Evolutionary conservation across 30 jellyfish, hydroid and myxozoan species (phyloP), one percentile per base, ranked within the genome.

Genomic region (Phacellophora camtschatica): DNA sequence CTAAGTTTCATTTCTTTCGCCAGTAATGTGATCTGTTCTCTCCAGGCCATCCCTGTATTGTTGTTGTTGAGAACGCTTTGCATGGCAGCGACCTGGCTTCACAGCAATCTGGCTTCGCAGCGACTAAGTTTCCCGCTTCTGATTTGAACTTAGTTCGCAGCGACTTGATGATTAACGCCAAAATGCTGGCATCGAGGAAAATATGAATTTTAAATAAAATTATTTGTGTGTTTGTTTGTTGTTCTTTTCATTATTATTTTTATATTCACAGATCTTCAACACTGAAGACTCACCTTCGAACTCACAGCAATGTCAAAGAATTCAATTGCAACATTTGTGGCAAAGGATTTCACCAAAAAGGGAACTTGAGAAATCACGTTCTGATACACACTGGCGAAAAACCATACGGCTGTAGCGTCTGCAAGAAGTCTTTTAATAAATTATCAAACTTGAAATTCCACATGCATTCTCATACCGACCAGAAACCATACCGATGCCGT

Each of bases 401-500:
- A 64, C 99, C 99, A 22, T 81, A 87, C 43, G 71, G 46, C 15
- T 94, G 99, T 56, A 58, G 71, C 34, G 96, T 71, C 15, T 94
- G 99, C 79, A 69, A 78, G 61, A 94, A 86, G 66, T 64, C 92
- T 1, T 94, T 94, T 77, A 82, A 88, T 65, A 94, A 87, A 79
- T 77, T 87, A 18, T 87, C 97, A 13, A 94, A 94, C 77, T 74
- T 94, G 78, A 86, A 86, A 64, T 86, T 86, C 62, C 99, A 94
- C 70, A 56, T 94, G 85, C 97, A 86, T 31, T 86, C 99, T 9
- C 99, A 94, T 53, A 82, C 94, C 7, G 95, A 90, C 51, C 99
- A 94, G 39, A 94, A 88, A 48, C 99, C 99, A 35, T 94, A 94
- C 81, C 66, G 99, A 62, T 94, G 99, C 71, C 95, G 99, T 12